Evolutionary conservation across 23 tunicate species (phyloP).

Genomic region (Halocynthia roretzi): DNA sequence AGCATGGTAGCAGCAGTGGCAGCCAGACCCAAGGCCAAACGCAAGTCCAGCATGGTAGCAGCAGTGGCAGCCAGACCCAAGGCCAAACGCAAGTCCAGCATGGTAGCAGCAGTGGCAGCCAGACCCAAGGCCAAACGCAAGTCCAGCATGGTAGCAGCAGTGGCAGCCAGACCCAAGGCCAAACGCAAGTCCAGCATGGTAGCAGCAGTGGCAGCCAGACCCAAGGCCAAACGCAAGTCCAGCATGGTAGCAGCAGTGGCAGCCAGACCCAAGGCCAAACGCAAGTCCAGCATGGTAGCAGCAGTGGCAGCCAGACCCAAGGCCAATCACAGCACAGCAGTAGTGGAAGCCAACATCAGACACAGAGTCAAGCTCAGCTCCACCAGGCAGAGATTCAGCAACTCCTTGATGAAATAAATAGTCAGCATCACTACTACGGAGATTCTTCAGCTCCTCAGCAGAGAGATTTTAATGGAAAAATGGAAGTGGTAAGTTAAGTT

Average conservation of each 20-base stretch:
- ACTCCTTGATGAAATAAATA: too few relatives aligned
- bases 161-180: background rate
- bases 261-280: constrained; percentile 1
- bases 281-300: background rate
- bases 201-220: background rate
- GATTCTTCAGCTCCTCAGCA: too few relatives aligned
- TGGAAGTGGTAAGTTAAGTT: too few relatives aligned
- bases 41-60: background rate
- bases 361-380: background rate
- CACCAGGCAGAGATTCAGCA: too few relatives aligned
- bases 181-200: constrained; percentile 7
- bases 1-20: background rate
- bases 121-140: constrained; percentile 6
- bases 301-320: background rate
- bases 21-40: background rate
- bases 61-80: background rate
- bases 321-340: constrained; percentile 12
- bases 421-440: too few relatives aligned
- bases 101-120: background rate
- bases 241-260: background rate
- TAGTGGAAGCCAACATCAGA: background rate
- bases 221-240: constrained; percentile 14
- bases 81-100: constrained; percentile 10
- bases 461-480: too few relatives aligned
- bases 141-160: background rate